Conservation (phyloP, 2,797 vertebrate species). For the Molossus alvarezi region DNA sequence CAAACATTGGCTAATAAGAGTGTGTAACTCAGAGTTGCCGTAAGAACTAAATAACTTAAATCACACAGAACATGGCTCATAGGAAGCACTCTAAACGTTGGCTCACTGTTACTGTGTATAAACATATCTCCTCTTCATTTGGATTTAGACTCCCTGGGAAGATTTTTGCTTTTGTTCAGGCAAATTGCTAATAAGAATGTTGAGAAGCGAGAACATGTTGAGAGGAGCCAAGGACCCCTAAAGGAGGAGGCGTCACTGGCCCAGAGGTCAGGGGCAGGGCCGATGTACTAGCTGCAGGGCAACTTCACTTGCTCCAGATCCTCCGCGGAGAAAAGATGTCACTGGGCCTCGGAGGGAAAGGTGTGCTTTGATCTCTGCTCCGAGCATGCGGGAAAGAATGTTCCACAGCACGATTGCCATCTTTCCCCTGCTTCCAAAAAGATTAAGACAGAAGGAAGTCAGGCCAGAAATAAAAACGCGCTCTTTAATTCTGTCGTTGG, state of each 20-base stretch:
- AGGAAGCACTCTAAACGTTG: not conserved
- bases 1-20: slow-evolving; percentile 35
- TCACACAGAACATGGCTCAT: not conserved
- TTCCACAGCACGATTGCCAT: slow-evolving; percentile 30
- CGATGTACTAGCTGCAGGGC: not conserved
- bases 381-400: slow-evolving; percentile 61
- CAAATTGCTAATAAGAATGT: not conserved
- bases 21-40: not conserved
- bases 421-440: slow-evolving; percentile 68
- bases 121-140: not conserved
- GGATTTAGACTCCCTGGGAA: not conserved
- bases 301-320: not conserved
- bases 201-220: not conserved
- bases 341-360: slow-evolving; percentile 56
- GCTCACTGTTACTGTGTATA: not conserved
- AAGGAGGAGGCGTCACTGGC: not conserved
- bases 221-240: not conserved
- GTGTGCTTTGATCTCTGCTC: slow-evolving; percentile 43
- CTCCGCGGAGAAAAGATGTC: slow-evolving; percentile 30
- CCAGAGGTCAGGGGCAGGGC: not conserved
- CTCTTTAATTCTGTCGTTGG: slow-evolving; percentile 63
- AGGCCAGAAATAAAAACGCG: slow-evolving; percentile 71
- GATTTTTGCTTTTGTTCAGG: not conserved
- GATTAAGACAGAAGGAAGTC: slow-evolving; percentile 74
- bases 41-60: slow-evolving; percentile 25